These are phyloP conservation scores for Zosterops borbonicus DNA, from an alignment of 2,113 vertebrate species.

Conservation along the genomic window DNA sequence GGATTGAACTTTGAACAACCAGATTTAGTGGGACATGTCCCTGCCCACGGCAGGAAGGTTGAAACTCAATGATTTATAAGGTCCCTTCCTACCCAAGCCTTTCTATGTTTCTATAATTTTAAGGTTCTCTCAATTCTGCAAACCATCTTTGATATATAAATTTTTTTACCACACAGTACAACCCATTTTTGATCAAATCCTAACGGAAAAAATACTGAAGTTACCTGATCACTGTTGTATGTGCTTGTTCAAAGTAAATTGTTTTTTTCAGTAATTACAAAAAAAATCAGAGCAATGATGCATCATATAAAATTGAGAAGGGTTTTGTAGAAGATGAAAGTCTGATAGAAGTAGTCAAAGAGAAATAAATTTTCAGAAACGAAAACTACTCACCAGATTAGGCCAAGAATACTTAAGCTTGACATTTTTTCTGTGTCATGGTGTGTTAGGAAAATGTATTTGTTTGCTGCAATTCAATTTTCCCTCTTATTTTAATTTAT, in stretches of 20 bases:
- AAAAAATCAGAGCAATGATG: neutral
- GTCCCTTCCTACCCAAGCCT: neutral
- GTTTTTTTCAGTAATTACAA: neutral
- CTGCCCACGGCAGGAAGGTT: neutral
- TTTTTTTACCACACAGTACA: neutral
- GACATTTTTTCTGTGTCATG: accelerated
- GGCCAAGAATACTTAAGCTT: neutral
- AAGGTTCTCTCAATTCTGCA: neutral
- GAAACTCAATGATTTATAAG: neutral
- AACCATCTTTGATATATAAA: neutral
- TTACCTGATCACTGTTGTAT: neutral
- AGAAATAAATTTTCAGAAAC: neutral
- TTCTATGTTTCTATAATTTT: neutral
- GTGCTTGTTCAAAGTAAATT: neutral
- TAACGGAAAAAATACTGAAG: neutral
- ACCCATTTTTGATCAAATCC: neutral
- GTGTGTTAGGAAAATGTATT: neutral
- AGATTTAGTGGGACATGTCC: neutral
- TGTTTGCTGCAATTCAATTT: neutral
- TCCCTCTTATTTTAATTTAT: neutral
- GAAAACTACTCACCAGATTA: neutral
- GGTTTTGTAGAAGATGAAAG: neutral
- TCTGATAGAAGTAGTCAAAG: neutral
- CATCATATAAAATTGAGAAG: neutral
- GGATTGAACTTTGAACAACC: neutral